Conservation (phyloP, 2,888 invertebrate genomes). For the Choreutis nemorana region DNA sequence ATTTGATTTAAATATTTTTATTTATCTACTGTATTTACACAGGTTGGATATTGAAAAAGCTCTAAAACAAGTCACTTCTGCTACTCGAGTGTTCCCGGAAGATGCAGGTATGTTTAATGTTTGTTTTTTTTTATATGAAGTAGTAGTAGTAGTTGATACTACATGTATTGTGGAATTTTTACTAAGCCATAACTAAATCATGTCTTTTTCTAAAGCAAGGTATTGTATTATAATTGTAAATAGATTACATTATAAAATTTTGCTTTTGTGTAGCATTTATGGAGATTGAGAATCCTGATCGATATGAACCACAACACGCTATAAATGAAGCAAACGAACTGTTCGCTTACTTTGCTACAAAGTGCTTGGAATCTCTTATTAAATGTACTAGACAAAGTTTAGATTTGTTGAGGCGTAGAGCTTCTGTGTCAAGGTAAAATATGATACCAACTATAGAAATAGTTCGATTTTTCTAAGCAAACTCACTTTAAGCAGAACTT, state of each 20-base stretch:
- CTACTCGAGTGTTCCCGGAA: constrained; percentile 62
- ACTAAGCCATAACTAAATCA: background rate
- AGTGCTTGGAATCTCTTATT: constrained; percentile 76
- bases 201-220: no score
- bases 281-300: constrained; percentile 68
- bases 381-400: constrained; percentile 78
- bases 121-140: background rate
- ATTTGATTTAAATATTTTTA: background rate
- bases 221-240: no score
- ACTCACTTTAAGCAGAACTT: no score
- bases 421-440: constrained; percentile 60
- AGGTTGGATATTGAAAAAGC: constrained; percentile 69
- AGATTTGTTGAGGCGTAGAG: constrained; percentile 72
- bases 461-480: no score
- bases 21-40: background rate
- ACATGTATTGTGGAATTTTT: background rate
- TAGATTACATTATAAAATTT: no score
- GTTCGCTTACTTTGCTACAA: constrained; percentile 81
- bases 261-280: constrained; percentile 58
- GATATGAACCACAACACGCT: constrained; percentile 65
- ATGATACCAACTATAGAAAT: no score
- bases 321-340: constrained; percentile 82
- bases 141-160: background rate
- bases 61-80: constrained; percentile 67
- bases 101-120: constrained; percentile 57